Percentiles rank a stretch among this genome's conserved stretches.
Evolutionary conservation across 2,113 vertebrate genomes (phyloP).

Genomic region (Nettapus auritus): DNA sequence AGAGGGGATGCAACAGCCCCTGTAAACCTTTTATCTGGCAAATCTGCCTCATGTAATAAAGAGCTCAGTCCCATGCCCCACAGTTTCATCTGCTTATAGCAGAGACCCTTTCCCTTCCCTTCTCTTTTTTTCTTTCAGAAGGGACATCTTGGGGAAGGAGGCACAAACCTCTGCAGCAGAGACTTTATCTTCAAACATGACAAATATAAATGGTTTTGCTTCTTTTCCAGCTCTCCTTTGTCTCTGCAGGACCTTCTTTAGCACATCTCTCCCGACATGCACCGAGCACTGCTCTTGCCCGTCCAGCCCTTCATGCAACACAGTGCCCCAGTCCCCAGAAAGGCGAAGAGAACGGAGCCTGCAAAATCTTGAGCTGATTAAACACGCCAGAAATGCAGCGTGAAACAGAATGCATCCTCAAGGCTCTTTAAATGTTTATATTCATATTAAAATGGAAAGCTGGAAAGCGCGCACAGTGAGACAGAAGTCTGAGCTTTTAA

Average conservation of each 20-base stretch:
- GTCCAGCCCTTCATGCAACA: neutral
- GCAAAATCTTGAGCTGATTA: neutral
- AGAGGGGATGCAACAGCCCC: neutral
- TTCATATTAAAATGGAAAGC: neutral
- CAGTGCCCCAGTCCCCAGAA: neutral
- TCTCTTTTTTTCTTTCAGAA: neutral
- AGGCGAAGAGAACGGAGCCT: neutral
- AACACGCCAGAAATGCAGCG: neutral
- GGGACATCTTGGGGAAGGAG: neutral
- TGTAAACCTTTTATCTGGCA: accelerated
- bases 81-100: neutral
- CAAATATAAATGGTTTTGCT: neutral
- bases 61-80: neutral
- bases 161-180: neutral
- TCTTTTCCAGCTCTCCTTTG: neutral
- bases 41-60: neutral
- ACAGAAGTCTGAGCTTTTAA: neutral
- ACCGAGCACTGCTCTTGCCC: neutral
- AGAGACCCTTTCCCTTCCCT: neutral
- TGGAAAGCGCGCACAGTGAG: neutral
- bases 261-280: neutral
- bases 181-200: neutral
- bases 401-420: neutral
- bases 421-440: neutral
- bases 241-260: neutral